Percentiles rank a stretch among this genome's conserved stretches.
Evolutionary conservation across 2,888 invertebrate species (phyloP).

Genomic region (Formica aserva): DNA sequence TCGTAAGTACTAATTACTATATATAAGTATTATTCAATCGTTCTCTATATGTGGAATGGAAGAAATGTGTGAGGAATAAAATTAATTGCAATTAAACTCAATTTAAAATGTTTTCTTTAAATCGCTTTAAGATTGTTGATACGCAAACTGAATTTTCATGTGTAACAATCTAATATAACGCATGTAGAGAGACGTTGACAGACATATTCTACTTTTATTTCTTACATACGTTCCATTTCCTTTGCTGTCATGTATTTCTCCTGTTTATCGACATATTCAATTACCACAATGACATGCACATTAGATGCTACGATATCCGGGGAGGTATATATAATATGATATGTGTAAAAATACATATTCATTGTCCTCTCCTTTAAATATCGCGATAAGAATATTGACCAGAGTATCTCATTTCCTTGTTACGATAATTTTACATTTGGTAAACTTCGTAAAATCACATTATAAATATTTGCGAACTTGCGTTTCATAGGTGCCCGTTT

Average conservation of each 20-base stretch:
- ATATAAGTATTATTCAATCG: background rate
- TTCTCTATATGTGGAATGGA: background rate
- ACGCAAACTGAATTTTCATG: background rate
- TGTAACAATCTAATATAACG: conserved; percentile 1
- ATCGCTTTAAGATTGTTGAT: background rate
- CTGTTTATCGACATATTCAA: conserved; percentile 38
- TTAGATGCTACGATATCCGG: background rate
- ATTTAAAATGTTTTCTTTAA: background rate
- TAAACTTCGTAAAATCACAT: conserved; percentile 14
- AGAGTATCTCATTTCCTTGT: conserved; percentile 11
- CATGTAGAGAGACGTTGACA: background rate
- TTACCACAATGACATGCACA: conserved; percentile 20
- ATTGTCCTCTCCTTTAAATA: background rate
- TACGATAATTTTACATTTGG: background rate
- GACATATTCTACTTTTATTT: conserved; percentile 8
- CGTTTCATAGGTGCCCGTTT: conserved; percentile 10
- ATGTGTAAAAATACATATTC: background rate
- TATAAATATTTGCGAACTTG: background rate
- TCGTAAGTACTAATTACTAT: background rate
- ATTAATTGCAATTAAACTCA: background rate
- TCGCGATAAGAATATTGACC: background rate
- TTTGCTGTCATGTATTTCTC: conserved; percentile 49
- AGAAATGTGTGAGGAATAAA: background rate
- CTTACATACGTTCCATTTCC: conserved; percentile 43
- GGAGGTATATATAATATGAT: no score